Conservation (phyloP, 2,113 vertebrate species). For the Sylvia atricapilla region DNA sequence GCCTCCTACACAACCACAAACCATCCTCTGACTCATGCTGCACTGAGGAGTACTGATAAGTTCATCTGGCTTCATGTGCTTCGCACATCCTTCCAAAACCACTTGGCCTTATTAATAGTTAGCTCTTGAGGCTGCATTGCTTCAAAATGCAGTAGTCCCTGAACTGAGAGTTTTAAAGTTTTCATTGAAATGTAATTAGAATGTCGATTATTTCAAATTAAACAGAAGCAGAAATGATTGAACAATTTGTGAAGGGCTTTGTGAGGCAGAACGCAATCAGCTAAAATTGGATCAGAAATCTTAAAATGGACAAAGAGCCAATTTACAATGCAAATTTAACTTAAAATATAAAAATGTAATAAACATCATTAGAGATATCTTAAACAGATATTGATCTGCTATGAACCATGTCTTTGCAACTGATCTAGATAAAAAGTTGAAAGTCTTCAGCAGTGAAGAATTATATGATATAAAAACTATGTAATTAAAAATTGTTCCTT, state of each 20-base stretch:
- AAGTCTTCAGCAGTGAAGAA: neutral
- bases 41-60: neutral
- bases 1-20: neutral
- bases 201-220: neutral
- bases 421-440: neutral
- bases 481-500: neutral
- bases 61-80: neutral
- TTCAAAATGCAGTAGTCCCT: neutral
- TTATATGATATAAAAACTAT: neutral
- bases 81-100: neutral
- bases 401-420: neutral
- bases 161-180: neutral
- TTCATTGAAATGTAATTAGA: neutral
- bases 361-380: neutral
- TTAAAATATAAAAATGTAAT: neutral
- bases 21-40: neutral
- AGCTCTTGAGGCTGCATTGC: neutral
- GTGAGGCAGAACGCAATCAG: neutral
- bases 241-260: neutral
- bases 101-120: neutral
- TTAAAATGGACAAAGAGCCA: rapidly evolving
- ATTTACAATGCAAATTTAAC: neutral
- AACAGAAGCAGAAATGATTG: neutral
- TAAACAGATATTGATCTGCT: neutral
- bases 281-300: neutral